Percentiles rank a stretch among this genome's conserved stretches.
These are phyloP conservation scores for fruit fly (Drosophila melanogaster) DNA, from an alignment of 1,140 invertebrate genomes.

Conservation along the genomic window Release_6_plus_ISO1_MT NT_037436.4:3991501-3992000, in stretches of 20 bases:
- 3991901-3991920: conserved; percentile 52
- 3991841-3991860: conserved; percentile 19
- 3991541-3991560: conserved; percentile 67
- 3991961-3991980: conserved; percentile 10
- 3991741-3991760: conserved; percentile 81
- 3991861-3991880: conserved; percentile 2
- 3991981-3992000: conserved; percentile 2
- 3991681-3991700: conserved; percentile 58
- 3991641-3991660: not conserved
- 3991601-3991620: conserved; percentile 81
- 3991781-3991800: conserved; percentile 76
- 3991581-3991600: conserved; percentile 73
- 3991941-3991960: conserved; percentile 50
- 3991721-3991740: conserved; percentile 75
- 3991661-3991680: conserved; percentile 2
- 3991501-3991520: conserved; percentile 38
- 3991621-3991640: conserved; percentile 39
- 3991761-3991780: conserved; percentile 68
- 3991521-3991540: conserved; percentile 23
- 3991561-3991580: conserved; percentile 78
- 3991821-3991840: not conserved
- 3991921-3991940: conserved; percentile 43
- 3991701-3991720: conserved; percentile 36
- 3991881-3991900: conserved; percentile 27
- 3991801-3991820: conserved; percentile 7